Percentiles rank a stretch among this genome's conserved stretches.
Evolutionary conservation across 2,113 vertebrate genomes (phyloP).

Genomic region (Kryptolebias marmoratus): DNA sequence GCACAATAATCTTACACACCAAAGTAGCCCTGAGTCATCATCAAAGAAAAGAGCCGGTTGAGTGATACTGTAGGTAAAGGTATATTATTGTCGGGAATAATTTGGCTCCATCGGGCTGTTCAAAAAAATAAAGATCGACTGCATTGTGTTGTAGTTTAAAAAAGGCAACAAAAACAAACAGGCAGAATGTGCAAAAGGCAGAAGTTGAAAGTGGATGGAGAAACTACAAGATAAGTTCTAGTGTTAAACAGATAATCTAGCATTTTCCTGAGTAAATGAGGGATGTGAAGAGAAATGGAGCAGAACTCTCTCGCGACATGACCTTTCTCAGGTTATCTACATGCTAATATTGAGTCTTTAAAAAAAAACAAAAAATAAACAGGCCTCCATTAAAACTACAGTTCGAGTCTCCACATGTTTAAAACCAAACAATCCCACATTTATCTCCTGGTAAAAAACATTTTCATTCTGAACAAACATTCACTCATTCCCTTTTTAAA

Average conservation of each 20-base stretch:
- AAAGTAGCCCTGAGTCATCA: constrained; percentile 63
- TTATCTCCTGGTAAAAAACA: constrained; percentile 16
- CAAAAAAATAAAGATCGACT: background rate
- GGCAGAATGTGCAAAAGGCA: constrained; percentile 17
- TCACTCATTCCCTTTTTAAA: constrained; percentile 62
- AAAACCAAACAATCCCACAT: constrained; percentile 2
- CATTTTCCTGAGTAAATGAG: constrained; percentile 49
- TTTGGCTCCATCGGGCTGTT: constrained; percentile 17
- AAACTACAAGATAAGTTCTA: constrained; percentile 3
- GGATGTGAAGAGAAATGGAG: background rate
- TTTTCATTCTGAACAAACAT: constrained; percentile 22
- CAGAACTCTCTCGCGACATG: background rate
- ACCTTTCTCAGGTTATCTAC: too few relatives aligned
- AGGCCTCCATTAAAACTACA: background rate
- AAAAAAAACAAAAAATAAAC: background rate
- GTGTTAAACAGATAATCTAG: constrained; percentile 19
- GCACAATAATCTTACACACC: constrained; percentile 17
- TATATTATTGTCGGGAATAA: constrained; percentile 26
- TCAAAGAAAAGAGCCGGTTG: constrained; percentile 17
- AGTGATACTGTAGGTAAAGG: constrained; percentile 35
- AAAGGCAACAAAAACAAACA: constrained; percentile 2
- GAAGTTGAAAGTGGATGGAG: constrained; percentile 25
- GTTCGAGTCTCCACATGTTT: background rate
- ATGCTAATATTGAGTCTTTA: background rate
- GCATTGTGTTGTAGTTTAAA: constrained; percentile 8